phyloP scores from a whole-genome alignment of 2,888 invertebrate species.

The Azorinus chamasolen region DNA sequence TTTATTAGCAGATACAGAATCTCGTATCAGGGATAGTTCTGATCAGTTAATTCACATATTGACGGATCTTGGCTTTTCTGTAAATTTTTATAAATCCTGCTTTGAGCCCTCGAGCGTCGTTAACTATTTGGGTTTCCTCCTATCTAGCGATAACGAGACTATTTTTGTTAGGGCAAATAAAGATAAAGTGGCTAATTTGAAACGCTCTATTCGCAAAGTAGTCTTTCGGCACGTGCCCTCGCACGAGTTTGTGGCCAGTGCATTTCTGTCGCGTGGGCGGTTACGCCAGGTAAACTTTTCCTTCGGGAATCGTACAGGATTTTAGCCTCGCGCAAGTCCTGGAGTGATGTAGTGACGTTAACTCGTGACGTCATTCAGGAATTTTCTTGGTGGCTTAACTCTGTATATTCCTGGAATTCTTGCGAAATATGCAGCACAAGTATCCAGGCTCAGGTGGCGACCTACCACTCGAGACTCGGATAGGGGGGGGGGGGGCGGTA shows the following conservation, averaged over 20 bases:
- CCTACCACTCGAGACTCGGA: not conserved
- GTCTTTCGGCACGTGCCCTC: slow-evolving; percentile 1
- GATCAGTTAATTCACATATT: not conserved
- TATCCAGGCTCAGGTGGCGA: slow-evolving; percentile 17
- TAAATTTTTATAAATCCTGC: slow-evolving; percentile 12
- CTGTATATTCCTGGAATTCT: slow-evolving; percentile 4
- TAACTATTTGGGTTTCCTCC: slow-evolving; percentile 10
- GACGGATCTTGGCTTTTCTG: slow-evolving; percentile 11
- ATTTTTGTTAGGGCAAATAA: not conserved
- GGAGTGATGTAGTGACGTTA: slow-evolving; percentile 10
- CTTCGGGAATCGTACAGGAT: slow-evolving; percentile 5
- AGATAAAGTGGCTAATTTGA: slow-evolving; percentile 11
- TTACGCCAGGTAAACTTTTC: not conserved
- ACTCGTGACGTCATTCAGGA: slow-evolving; percentile 5
- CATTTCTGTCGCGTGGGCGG: too few relatives aligned
- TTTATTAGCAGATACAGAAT: slow-evolving; percentile 2
- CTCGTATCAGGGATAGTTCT: not conserved
- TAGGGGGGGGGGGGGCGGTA: slow-evolving; percentile 13
- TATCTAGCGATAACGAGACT: not conserved
- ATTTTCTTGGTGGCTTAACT: slow-evolving; percentile 20
- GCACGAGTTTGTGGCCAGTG: too few relatives aligned
- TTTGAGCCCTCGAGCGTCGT: not conserved
- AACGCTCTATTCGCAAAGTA: slow-evolving; percentile 6
- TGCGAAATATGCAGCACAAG: not conserved
- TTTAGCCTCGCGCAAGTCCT: not conserved